A percentile compares a stretch with the other conserved stretches of the same genome.
These are phyloP conservation scores for Oophaga sylvatica DNA, from an alignment of 2,797 vertebrate species.

Conservation along the genomic window DNA sequence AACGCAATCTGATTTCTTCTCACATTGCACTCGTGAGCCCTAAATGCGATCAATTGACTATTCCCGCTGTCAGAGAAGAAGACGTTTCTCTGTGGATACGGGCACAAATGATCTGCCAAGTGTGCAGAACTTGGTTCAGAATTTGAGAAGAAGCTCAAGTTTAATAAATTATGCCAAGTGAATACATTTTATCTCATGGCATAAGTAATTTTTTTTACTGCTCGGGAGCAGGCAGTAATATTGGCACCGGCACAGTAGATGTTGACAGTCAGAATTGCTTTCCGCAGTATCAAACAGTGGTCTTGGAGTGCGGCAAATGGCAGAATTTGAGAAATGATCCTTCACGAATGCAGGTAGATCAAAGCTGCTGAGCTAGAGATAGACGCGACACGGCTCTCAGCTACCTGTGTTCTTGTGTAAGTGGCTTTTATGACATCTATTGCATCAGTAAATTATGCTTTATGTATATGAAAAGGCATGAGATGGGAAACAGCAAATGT, in stretches of 20 bases:
- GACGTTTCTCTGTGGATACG: neutral
- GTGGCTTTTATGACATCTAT: constrained; percentile 5
- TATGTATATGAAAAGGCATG: neutral
- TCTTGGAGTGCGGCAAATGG: constrained; percentile 25
- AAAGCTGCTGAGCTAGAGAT: constrained; percentile 8
- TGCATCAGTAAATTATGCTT: neutral
- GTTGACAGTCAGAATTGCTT: constrained; percentile 21
- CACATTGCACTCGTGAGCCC: too few species aligned
- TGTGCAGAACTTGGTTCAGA: neutral
- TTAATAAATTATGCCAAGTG: neutral
- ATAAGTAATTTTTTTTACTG: constrained; percentile 16
- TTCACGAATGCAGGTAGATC: neutral
- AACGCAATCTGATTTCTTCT: too few species aligned
- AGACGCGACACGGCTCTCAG: neutral
- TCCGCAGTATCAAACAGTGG: constrained; percentile 6
- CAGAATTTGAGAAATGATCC: constrained; percentile 23
- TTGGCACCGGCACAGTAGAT: neutral
- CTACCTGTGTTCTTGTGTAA: neutral
- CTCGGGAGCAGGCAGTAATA: constrained; percentile 7
- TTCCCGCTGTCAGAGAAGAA: neutral
- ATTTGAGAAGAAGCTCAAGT: neutral
- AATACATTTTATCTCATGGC: neutral
- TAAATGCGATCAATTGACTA: neutral
- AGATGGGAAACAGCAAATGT: neutral
- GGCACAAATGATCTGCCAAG: neutral